These are phyloP conservation scores for Clarias gariepinus DNA, from an alignment of 2,113 vertebrate species.

Conservation along the genomic window DNA sequence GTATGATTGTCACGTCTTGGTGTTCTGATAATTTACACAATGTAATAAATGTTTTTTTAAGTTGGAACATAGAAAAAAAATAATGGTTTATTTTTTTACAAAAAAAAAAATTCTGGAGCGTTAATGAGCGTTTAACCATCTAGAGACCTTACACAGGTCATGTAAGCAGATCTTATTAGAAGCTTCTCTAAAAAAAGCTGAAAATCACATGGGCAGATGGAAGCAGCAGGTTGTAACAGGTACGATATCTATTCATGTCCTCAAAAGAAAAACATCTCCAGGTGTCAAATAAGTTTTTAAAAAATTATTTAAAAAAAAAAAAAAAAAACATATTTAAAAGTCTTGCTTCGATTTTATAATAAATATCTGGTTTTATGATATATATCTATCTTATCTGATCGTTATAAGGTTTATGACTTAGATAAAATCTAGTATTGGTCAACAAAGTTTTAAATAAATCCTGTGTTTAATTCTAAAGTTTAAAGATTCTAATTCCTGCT, in stretches of 20 bases:
- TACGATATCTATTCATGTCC: not conserved
- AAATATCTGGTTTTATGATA: not conserved
- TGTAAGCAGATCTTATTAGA: not conserved
- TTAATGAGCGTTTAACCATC: not conserved
- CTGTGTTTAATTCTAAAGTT: not conserved
- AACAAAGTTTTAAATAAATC: not conserved
- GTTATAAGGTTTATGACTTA: not conserved
- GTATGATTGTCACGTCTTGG: not conserved
- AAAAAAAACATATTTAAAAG: not conserved
- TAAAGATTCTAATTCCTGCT: not conserved
- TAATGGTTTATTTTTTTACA: too few relatives aligned
- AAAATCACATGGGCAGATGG: not conserved
- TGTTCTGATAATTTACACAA: not conserved
- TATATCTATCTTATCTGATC: not conserved
- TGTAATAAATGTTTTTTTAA: not conserved
- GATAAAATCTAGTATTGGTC: not conserved
- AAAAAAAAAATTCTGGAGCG: not conserved
- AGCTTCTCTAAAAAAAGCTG: not conserved
- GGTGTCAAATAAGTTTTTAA: not conserved
- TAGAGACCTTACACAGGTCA: not conserved
- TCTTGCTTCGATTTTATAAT: not conserved
- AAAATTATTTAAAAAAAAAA: not conserved
- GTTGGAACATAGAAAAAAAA: too few relatives aligned
- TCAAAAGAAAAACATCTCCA: not conserved
- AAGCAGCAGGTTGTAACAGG: not conserved